Conservation (phyloP, 2,797 vertebrate species). For the Anguilla megastoma region DNA sequence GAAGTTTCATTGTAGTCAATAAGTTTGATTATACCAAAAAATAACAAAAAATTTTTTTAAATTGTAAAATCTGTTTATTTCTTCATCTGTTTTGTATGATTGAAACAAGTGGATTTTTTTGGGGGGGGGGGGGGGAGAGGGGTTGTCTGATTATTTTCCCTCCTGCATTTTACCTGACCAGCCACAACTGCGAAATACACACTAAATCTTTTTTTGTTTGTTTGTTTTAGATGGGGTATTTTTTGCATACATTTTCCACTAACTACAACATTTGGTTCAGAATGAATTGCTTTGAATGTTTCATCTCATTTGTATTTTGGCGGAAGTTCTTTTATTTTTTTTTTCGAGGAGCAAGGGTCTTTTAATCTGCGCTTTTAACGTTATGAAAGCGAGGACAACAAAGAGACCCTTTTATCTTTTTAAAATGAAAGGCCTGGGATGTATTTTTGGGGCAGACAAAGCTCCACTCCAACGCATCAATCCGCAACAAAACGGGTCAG, state of each 20-base stretch:
- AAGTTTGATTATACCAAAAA: not conserved
- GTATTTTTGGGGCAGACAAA: not conserved
- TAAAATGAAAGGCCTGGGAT: not conserved
- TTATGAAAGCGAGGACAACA: not conserved
- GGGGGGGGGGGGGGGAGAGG: too few relatives aligned
- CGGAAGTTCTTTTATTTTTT: not conserved
- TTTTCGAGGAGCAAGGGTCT: not conserved
- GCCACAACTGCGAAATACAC: not conserved
- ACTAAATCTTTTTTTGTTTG: not conserved
- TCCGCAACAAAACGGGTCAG: not conserved
- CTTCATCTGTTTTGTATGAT: not conserved
- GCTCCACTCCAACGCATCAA: not conserved
- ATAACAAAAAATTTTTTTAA: too few relatives aligned
- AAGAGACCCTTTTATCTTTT: not conserved
- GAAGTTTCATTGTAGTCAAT: not conserved
- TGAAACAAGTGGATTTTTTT: not conserved
- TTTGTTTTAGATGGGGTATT: not conserved
- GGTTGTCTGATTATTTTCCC: not conserved
- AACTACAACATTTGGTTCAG: not conserved
- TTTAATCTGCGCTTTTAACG: not conserved
- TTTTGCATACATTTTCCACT: not conserved
- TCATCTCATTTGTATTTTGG: not conserved
- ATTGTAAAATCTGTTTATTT: too few relatives aligned
- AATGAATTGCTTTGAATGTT: not conserved
- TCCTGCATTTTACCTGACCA: not conserved